Evolutionary conservation across 2,113 vertebrate species (phyloP).

Genomic region (Myrmecophaga tridactyla): DNA sequence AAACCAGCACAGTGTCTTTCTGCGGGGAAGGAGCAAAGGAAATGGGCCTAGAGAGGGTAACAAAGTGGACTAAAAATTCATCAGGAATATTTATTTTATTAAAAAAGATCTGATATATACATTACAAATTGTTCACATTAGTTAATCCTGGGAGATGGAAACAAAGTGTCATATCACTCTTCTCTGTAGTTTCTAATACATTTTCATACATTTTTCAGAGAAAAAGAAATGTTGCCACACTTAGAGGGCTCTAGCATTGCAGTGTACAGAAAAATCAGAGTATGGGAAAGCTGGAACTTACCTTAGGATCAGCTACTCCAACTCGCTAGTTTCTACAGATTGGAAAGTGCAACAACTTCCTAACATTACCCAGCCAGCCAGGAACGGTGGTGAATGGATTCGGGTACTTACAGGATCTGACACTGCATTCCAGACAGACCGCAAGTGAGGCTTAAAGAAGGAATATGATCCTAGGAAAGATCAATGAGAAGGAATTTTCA

Average conservation of each 20-base stretch:
- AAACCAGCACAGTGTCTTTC: no score
- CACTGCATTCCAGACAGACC: not conserved
- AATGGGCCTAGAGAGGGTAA: not conserved
- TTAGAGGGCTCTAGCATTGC: not conserved
- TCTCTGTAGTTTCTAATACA: not conserved
- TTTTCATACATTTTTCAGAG: not conserved
- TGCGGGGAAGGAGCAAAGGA: not conserved
- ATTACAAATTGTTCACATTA: not conserved
- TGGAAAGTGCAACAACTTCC: not conserved
- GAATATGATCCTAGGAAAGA: not conserved
- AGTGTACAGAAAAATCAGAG: not conserved
- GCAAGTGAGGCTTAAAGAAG: not conserved
- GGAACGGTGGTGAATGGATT: accelerated
- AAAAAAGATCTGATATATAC: not conserved
- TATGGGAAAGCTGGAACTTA: not conserved
- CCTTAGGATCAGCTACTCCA: not conserved
- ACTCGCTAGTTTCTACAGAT: not conserved
- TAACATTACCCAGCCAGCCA: not conserved
- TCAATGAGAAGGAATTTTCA: not conserved
- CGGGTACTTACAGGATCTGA: not conserved
- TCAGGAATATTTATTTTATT: not conserved
- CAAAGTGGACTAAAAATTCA: not conserved
- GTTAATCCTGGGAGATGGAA: not conserved
- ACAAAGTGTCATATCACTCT: not conserved
- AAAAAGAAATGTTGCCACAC: not conserved